Conservation (phyloP, 2,797 vertebrate species). For the Sciurus vulgaris region DNA sequence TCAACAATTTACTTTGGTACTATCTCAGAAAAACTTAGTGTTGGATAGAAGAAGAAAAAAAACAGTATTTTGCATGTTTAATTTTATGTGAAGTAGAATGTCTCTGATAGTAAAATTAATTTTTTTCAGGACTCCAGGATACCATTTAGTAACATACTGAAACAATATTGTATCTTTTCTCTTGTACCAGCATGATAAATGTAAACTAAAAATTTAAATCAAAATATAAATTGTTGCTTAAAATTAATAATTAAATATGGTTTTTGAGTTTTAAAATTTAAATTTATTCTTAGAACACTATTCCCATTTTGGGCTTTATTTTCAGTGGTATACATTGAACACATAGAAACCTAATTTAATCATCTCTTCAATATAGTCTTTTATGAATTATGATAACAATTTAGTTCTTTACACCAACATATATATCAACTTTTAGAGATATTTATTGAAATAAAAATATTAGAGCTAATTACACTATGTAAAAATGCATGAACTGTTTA, state of each 20-base stretch:
- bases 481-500: neutral
- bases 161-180: neutral
- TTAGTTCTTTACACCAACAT: neutral
- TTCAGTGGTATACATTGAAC: neutral
- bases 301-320: neutral
- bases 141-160: neutral
- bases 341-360: neutral
- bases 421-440: neutral
- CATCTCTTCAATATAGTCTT: neutral
- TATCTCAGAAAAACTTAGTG: neutral
- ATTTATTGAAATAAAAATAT: neutral
- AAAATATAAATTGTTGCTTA: neutral
- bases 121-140: neutral
- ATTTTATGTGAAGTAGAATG: neutral
- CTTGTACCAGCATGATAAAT: neutral
- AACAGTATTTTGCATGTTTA: neutral
- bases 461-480: neutral
- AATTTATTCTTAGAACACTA: neutral
- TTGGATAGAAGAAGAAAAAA: neutral
- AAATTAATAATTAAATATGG: neutral
- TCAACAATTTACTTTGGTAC: neutral
- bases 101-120: neutral
- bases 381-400: neutral
- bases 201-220: neutral
- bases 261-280: neutral